A percentile compares a stretch with the other conserved stretches of the same genome.
Conservation (phyloP, 2,797 vertebrate species). For the Chelmon rostratus region DNA sequence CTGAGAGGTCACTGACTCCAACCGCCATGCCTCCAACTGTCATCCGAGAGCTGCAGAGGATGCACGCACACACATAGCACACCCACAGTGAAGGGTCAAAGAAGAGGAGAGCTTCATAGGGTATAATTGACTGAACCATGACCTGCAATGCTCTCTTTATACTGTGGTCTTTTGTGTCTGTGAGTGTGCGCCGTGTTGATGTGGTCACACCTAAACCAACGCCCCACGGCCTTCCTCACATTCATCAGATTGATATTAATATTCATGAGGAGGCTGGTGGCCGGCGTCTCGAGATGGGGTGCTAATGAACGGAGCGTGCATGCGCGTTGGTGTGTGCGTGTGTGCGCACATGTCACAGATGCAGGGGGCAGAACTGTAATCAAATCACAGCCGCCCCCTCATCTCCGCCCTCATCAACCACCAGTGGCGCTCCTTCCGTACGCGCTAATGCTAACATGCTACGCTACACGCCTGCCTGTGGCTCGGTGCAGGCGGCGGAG, state of each 20-base stretch:
- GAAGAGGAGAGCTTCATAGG: constrained; percentile 10
- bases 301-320: constrained; percentile 65
- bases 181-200: constrained; percentile 5
- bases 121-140: constrained; percentile 44
- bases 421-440: constrained; percentile 62
- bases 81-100: constrained; percentile 28
- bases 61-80: constrained; percentile 6
- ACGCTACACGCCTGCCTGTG: constrained; percentile 38
- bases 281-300: constrained; percentile 58
- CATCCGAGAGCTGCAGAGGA: constrained; percentile 35
- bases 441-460: constrained; percentile 47
- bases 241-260: constrained; percentile 79
- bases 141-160: constrained; percentile 35
- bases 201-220: constrained; percentile 51
- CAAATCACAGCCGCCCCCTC: constrained; percentile 76
- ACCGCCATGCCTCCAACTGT: constrained; percentile 23
- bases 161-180: constrained; percentile 40
- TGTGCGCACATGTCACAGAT: constrained; percentile 24
- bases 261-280: constrained; percentile 83
- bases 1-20: constrained; percentile 48
- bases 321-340: background rate
- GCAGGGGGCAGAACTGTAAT: constrained; percentile 76
- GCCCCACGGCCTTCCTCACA: constrained; percentile 56
- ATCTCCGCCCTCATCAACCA: constrained; percentile 83
- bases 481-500: background rate